Percentiles rank a stretch among this genome's conserved stretches.
These are phyloP conservation scores for Dione vanillae DNA, from an alignment of 2,888 invertebrate species.

Conservation along the genomic window DNA sequence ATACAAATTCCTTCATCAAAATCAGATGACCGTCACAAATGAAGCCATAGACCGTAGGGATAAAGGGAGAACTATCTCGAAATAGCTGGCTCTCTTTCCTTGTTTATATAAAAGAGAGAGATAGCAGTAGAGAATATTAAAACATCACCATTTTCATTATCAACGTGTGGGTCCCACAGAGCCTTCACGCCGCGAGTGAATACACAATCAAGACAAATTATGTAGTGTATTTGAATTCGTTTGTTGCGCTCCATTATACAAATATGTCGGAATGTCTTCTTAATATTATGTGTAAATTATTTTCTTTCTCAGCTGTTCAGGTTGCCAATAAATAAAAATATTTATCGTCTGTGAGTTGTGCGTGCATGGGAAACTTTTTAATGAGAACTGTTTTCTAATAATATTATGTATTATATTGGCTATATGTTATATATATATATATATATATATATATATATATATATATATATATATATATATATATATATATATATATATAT, in stretches of 20 bases:
- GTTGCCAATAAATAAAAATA: constrained; percentile 45
- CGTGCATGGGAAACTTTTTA: constrained; percentile 5
- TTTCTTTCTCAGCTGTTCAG: constrained; percentile 36
- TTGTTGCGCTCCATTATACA: constrained; percentile 51
- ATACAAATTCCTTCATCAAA: constrained; percentile 55
- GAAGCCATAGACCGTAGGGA: constrained; percentile 52
- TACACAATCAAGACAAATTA: constrained; percentile 70
- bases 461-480: background rate
- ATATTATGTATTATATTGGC: background rate
- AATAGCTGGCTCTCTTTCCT: constrained; percentile 29
- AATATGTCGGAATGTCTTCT: constrained; percentile 49
- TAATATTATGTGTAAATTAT: constrained; percentile 45
- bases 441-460: no score
- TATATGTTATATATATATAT: background rate
- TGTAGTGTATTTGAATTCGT: constrained; percentile 65
- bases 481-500: background rate
- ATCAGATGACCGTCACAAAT: constrained; percentile 72
- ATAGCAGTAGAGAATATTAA: constrained; percentile 55
- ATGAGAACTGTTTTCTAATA: no score
- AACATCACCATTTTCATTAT: constrained; percentile 70
- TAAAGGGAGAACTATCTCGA: constrained; percentile 43
- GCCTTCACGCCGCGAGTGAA: constrained; percentile 64
- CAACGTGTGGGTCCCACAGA: constrained; percentile 73
- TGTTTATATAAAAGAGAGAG: constrained; percentile 51
- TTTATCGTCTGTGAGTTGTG: constrained; percentile 39